These are phyloP conservation scores for Sylvilagus floridanus DNA, from an alignment of 2,797 vertebrate genomes.

Conservation along the genomic window DNA sequence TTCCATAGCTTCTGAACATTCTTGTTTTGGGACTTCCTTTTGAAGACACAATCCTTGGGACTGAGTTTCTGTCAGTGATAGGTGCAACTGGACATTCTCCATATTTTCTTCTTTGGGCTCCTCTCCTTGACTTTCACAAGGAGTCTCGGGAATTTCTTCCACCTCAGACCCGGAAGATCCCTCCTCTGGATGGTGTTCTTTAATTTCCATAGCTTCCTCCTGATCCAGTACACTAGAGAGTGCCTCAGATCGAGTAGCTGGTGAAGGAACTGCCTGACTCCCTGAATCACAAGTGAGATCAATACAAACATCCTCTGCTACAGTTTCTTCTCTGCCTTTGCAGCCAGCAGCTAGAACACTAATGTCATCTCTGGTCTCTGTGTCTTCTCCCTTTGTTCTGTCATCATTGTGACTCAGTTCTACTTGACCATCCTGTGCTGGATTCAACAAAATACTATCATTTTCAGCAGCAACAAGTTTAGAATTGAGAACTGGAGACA, in stretches of 20 bases:
- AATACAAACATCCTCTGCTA: slow-evolving; percentile 58
- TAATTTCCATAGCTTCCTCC: slow-evolving; percentile 80
- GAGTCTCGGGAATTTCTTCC: slow-evolving; percentile 87
- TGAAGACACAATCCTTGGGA: slow-evolving; percentile 81
- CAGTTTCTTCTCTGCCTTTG: slow-evolving; percentile 70
- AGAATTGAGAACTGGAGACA: slow-evolving; percentile 66
- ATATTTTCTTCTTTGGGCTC: slow-evolving; percentile 79
- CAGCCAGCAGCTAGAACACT: slow-evolving; percentile 49
- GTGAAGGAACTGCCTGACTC: slow-evolving; percentile 83
- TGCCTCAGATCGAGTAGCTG: slow-evolving; percentile 77
- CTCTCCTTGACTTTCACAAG: slow-evolving; percentile 83
- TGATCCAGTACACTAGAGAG: slow-evolving; percentile 77
- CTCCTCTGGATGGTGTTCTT: slow-evolving; percentile 76
- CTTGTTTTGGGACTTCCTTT: slow-evolving; percentile 76
- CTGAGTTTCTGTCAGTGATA: slow-evolving; percentile 89
- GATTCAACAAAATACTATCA: neutral
- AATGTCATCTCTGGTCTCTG: slow-evolving; percentile 44
- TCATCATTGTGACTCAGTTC: slow-evolving; percentile 69
- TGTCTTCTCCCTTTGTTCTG: slow-evolving; percentile 66
- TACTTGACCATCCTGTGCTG: slow-evolving; percentile 61
- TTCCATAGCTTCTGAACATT: slow-evolving; percentile 79
- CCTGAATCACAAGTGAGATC: slow-evolving; percentile 77
- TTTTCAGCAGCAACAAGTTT: slow-evolving; percentile 65
- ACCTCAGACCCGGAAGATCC: slow-evolving; percentile 75
- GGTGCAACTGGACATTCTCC: slow-evolving; percentile 79